Base-by-base conservation (phyloP, 2,113 vertebrate species). In the Tupaia tana region DNA sequence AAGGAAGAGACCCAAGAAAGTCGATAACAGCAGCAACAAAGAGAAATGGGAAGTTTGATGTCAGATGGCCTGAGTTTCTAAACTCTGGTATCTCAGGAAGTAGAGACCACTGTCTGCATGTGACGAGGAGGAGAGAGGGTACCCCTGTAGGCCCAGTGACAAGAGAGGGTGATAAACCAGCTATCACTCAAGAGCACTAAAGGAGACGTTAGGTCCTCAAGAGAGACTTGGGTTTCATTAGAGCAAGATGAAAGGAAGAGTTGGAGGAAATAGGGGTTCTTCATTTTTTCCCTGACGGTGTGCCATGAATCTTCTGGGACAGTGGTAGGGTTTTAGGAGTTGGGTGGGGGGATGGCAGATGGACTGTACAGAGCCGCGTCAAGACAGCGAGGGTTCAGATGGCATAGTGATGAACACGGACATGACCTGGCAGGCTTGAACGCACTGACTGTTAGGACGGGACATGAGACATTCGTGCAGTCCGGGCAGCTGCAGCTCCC, bases 211-310 rank as follows among this genome's bases (percentile, higher is more conserved):
- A 11, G 3, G 3, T 25, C 6, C 70, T 66, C 63, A 7, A 2
- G 61, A 75, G 56, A 75, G 22, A 31, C 9, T 10, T 14, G 6
- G 86, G 54, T 77, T 94, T 70, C 82, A 6, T 34, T 2, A n/a
- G 67, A 67, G 56, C 56, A 25, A 7, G 9, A 7, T 10, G 34
- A 22, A 19, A 29, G 59, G 6, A 54, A 19, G 69, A 34, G 9
- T 4, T 9, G 0, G 18, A 74, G 29, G 25, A 19, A 1, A 27
- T 0, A 27, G 1, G 13, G 7, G 13, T 6, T 34, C 10, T 20
- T 11, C 16, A 12, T 34, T 73, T 34, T 22, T 6, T 59, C 29
- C 8, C 70, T 81, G 16, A 43, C 6, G 7, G 24, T 1, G 15
- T 8, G 11, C 18, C 52, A 4, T 3, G 54, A n/a, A 79, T 19